These are phyloP conservation scores for Mastacembelus armatus DNA, from an alignment of 2,797 vertebrate genomes.

Conservation along the genomic window DNA sequence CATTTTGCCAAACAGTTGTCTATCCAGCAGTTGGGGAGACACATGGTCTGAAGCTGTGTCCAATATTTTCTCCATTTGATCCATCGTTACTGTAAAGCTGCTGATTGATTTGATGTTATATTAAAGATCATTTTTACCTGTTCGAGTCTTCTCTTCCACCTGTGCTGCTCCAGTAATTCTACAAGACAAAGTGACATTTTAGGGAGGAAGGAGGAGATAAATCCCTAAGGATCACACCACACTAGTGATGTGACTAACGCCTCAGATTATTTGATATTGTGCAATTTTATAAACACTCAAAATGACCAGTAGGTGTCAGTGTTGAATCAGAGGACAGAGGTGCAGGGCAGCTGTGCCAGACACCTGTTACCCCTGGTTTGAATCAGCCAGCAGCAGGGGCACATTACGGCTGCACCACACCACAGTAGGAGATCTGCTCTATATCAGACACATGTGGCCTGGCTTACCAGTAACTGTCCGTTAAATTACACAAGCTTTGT, in stretches of 20 bases:
- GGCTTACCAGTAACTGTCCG: conserved; percentile 17
- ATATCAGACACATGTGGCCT: conserved; percentile 41
- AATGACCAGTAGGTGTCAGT: conserved; percentile 62
- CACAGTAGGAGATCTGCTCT: no score
- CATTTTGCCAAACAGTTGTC: no score
- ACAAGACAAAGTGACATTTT: conserved; percentile 36
- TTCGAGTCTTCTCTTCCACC: conserved; percentile 89
- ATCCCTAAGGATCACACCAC: not conserved
- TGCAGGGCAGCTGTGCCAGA: conserved; percentile 26
- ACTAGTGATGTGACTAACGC: no score
- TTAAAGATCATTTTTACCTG: conserved; percentile 80
- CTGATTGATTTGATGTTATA: no score
- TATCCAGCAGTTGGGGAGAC: no score
- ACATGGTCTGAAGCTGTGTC: no score
- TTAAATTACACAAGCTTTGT: conserved; percentile 28
- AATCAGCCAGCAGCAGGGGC: conserved; percentile 34
- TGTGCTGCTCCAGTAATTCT: conserved; percentile 93
- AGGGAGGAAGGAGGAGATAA: not conserved
- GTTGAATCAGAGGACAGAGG: conserved; percentile 6
- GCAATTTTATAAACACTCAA: no score
- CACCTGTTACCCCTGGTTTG: conserved; percentile 73
- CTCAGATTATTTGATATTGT: no score
- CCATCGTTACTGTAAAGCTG: no score
- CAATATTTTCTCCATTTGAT: no score
- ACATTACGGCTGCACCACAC: conserved; percentile 37